Base-by-base conservation (phyloP, 2,888 invertebrate genomes). In the Tromatobia lineatoria region DNA sequence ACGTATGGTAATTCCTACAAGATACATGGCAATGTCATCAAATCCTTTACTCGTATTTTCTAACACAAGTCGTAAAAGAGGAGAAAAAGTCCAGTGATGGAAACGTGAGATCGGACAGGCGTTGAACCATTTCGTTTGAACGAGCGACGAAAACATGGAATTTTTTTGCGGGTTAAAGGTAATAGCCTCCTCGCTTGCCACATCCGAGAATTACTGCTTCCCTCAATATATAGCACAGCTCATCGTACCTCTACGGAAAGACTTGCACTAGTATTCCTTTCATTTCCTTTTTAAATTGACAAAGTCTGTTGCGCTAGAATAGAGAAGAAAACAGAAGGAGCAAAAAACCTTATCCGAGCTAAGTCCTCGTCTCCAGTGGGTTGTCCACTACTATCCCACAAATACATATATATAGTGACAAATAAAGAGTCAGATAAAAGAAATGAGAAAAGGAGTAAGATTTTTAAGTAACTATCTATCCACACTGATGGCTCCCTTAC, bases 271-370 rank as follows among this genome's bases (percentile, higher is more conserved):
- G 25, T 15, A 61, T 64, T 83, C 25, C 52, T 85, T 84, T 82
- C 78, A 78, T 86, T 66, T 82, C 82, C 80, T 85, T 82, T 81
- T 78, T 61, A 83, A 86, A 86, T 84, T 85, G 82, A 82, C 76
- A 82, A 84, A 84, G 76, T 82, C 85, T 80, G 71, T 64, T 52
- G 34, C 23, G 25, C 29, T 54, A 38, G 34, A 64, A 66, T 47
- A 59, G 52, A 38, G 61, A 71, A 13, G 70, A 61, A 45, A 47
- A 61, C 38, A 52, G 45, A 54, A 13, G 57, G 7, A 64, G 57
- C 34, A 45, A 70, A 38, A 77, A 82, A 78, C 70, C 74, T 54
- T 74, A 85, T 86, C 78, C 64, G 25, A 81, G 59, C 78, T 75
- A 54, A 71, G 67, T 52, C 45, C 57, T 67, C 20, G 74, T 64